A percentile compares a stretch with the other conserved stretches of the same genome.
Conservation (phyloP, 2,888 invertebrate species). For the Cephus nigrinus region DNA sequence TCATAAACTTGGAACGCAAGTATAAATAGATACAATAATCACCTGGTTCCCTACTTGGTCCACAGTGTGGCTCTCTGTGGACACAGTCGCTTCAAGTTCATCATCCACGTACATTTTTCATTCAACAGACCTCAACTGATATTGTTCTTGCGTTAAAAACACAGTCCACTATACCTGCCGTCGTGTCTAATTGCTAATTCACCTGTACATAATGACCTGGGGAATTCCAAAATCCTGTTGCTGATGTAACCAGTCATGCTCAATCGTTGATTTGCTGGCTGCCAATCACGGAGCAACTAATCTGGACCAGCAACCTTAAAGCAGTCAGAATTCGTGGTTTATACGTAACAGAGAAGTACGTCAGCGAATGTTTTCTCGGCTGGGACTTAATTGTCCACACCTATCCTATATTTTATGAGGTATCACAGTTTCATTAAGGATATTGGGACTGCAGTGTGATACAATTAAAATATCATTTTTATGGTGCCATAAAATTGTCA, state of each 20-base stretch:
- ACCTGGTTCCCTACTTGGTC: background rate
- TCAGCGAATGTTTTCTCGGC: background rate
- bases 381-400: background rate
- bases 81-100: background rate
- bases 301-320: background rate
- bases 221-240: slow-evolving; percentile 4
- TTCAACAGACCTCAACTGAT: background rate
- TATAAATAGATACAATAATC: background rate
- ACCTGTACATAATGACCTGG: background rate
- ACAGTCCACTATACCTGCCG: background rate
- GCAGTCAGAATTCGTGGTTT: background rate
- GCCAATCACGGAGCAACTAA: background rate
- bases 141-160: background rate
- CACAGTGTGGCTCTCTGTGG: background rate
- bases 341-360: background rate
- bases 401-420: background rate
- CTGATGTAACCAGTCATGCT: background rate
- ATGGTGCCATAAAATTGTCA: background rate
- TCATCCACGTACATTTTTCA: background rate
- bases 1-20: slow-evolving; percentile 9
- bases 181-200: background rate
- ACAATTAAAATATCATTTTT: no score
- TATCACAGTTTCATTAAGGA: background rate
- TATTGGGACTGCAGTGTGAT: background rate
- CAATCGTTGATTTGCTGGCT: background rate